These are phyloP conservation scores for Hyposoter dolosus DNA, from an alignment of 2,888 invertebrate species.

Conservation along the genomic window DNA sequence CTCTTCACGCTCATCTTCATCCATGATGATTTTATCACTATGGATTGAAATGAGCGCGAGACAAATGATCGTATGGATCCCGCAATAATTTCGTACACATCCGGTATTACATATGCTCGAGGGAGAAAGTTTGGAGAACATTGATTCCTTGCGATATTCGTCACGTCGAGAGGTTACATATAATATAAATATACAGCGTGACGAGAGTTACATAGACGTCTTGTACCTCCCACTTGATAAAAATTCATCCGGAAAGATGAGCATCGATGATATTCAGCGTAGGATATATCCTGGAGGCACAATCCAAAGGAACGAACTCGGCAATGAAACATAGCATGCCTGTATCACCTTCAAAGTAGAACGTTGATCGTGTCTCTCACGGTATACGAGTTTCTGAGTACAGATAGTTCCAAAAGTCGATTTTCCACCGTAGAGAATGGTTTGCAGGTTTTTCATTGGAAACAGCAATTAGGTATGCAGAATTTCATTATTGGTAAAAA, in stretches of 20 bases:
- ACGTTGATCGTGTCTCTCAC: constrained; percentile 1
- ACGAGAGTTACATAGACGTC: constrained; percentile 25
- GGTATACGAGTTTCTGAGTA: not conserved
- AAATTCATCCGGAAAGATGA: constrained; percentile 59
- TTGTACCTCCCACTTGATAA: constrained; percentile 47
- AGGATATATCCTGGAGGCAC: constrained; percentile 6
- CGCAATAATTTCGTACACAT: constrained; percentile 43
- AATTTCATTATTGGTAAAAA: not conserved
- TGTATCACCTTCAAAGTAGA: constrained; percentile 31
- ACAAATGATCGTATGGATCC: constrained; percentile 32
- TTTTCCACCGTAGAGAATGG: not conserved
- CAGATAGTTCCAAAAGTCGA: not conserved
- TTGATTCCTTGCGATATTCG: constrained; percentile 58
- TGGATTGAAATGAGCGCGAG: constrained; percentile 8
- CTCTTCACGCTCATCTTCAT: not conserved
- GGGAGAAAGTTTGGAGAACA: constrained; percentile 58
- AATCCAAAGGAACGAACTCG: constrained; percentile 18
- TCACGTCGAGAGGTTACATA: constrained; percentile 51
- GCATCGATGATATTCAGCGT: not conserved
- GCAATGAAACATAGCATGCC: constrained; percentile 41
- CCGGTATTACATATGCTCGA: constrained; percentile 47
- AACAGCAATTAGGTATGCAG: not conserved
- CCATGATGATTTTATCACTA: constrained; percentile 13
- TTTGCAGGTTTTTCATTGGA: not conserved
- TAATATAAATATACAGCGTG: not conserved